Percentiles rank a stretch among this genome's conserved stretches.
Conservation (phyloP, 1,140 invertebrate genomes). For the Contarinia nasturtii region DNA sequence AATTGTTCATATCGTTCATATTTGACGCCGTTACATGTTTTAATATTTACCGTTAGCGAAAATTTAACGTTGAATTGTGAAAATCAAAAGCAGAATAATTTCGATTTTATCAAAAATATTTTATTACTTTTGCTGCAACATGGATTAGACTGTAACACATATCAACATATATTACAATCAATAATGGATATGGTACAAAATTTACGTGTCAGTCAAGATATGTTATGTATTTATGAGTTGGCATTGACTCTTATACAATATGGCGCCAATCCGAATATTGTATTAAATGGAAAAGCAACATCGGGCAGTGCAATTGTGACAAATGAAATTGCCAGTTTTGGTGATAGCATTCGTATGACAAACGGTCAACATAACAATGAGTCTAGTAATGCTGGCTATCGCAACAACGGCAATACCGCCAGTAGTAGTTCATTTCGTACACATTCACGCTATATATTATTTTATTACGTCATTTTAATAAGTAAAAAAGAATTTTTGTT, state of each 20-base stretch:
- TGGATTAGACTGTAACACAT: conserved; percentile 44
- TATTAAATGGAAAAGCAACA: conserved; percentile 27
- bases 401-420: background rate
- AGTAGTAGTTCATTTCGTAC: conserved; percentile 30
- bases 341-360: conserved; percentile 10
- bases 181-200: conserved; percentile 51
- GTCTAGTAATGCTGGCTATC: conserved; percentile 1
- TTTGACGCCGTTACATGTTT: conserved; percentile 48
- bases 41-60: conserved; percentile 52
- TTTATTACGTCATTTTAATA: conserved; percentile 47
- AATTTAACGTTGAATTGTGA: conserved; percentile 47
- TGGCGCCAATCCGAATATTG: conserved; percentile 41
- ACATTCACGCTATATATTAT: conserved; percentile 37
- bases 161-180: conserved; percentile 45
- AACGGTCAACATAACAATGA: conserved; percentile 3
- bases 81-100: conserved; percentile 38
- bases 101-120: conserved; percentile 44
- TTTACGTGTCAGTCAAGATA: conserved; percentile 38
- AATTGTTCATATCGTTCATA: conserved; percentile 51
- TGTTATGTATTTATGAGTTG: conserved; percentile 47
- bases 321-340: conserved; percentile 19
- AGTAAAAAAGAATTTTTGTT: conserved; percentile 46
- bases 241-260: conserved; percentile 44
- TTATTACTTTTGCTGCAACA: conserved; percentile 45
- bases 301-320: conserved; percentile 20